Evolutionary conservation across 2,888 invertebrate species (phyloP).

Genomic region (Mongoloraphidia duomilia): DNA sequence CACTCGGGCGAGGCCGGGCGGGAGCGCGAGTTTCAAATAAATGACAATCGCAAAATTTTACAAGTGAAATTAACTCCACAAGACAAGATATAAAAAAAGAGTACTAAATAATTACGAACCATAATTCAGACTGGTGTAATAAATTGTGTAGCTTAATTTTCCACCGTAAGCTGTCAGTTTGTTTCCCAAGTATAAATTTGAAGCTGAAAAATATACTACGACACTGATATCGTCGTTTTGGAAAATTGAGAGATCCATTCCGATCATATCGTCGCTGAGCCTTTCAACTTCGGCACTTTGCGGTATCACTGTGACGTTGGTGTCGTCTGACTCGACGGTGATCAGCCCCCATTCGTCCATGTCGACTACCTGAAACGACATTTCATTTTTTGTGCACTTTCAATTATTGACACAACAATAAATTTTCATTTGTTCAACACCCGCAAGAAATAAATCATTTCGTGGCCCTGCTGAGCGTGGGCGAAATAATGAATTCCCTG

Average conservation of each 20-base stretch:
- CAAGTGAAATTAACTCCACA: no score
- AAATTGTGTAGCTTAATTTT: slow-evolving; percentile 58
- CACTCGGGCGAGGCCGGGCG: no score
- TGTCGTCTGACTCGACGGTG: slow-evolving; percentile 34
- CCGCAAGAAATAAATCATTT: neutral
- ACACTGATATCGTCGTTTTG: slow-evolving; percentile 28
- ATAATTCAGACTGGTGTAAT: slow-evolving; percentile 36
- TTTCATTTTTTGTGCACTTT: no score
- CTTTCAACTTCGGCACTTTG: slow-evolving; percentile 16
- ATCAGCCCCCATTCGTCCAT: slow-evolving; percentile 56
- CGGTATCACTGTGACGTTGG: slow-evolving; percentile 22
- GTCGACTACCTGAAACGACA: slow-evolving; percentile 30
- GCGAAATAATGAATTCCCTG: no score
- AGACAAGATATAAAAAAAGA: no score
- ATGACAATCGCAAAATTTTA: no score
- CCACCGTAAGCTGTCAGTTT: slow-evolving; percentile 84
- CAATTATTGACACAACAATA: no score
- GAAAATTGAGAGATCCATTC: slow-evolving; percentile 33
- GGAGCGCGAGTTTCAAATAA: no score
- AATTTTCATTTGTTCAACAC: neutral
- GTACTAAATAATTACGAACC: no score
- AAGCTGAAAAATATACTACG: slow-evolving; percentile 64
- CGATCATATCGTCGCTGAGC: slow-evolving; percentile 34
- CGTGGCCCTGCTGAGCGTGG: no score
- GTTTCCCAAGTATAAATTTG: slow-evolving; percentile 61